Conservation (phyloP, 2,797 vertebrate genomes). For the Hirundo rustica region DNA sequence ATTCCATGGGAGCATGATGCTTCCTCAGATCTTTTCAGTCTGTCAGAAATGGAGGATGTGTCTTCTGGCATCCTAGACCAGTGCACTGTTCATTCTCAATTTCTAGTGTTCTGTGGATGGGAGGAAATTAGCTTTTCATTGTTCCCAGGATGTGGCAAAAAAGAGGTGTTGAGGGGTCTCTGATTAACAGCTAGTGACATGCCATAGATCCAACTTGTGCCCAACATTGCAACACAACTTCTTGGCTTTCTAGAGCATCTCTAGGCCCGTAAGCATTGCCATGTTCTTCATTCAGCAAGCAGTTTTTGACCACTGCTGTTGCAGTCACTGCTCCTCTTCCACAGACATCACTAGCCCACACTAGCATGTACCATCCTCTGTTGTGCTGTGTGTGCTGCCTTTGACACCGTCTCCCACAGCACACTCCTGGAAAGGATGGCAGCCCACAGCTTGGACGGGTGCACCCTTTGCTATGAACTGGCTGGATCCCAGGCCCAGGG, state of each 20-base stretch:
- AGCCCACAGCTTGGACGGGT: not conserved
- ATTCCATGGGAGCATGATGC: not conserved
- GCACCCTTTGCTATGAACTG: not conserved
- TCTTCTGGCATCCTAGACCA: not conserved
- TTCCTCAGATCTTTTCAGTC: not conserved
- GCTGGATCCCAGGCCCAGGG: not conserved
- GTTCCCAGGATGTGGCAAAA: not conserved
- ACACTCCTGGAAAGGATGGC: not conserved
- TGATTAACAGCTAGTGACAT: not conserved
- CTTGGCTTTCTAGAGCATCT: not conserved
- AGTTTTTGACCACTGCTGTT: not conserved
- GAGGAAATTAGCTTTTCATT: not conserved
- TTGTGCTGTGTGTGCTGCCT: not conserved
- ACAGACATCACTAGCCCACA: not conserved
- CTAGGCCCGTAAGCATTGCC: not conserved
- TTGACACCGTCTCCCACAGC: not conserved
- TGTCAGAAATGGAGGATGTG: not conserved
- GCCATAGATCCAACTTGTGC: not conserved
- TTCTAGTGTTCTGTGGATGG: not conserved
- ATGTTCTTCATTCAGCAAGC: not conserved
- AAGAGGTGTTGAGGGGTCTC: not conserved
- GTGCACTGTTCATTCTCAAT: not conserved
- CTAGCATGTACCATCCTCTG: not conserved
- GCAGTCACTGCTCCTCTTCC: not conserved
- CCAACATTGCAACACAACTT: not conserved